Evolutionary conservation across 2,888 invertebrate species (phyloP).

Genomic region (Agonopterix heracliana): DNA sequence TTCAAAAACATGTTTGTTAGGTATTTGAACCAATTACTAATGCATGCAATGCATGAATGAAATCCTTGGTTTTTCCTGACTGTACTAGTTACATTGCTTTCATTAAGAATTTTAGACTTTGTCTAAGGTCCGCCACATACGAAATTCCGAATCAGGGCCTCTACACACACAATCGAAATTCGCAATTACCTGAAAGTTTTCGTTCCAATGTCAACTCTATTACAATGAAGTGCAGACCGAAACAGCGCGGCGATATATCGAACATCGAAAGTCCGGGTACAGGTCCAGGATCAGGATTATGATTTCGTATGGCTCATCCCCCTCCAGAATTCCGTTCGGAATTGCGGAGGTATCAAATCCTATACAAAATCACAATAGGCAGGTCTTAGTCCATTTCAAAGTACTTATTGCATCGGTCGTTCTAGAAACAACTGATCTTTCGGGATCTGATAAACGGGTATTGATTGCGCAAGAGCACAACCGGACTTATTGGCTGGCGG

Average conservation of each 20-base stretch:
- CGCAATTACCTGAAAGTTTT: too few relatives aligned
- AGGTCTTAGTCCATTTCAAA: not conserved
- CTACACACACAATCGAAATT: too few relatives aligned
- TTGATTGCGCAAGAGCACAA: slow-evolving; percentile 62
- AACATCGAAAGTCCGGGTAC: too few relatives aligned
- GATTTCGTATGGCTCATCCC: too few relatives aligned
- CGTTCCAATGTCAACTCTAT: too few relatives aligned
- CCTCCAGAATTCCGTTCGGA: too few relatives aligned
- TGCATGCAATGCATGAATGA: slow-evolving; percentile 46
- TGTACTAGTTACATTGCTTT: not conserved
- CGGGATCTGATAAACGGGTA: slow-evolving; percentile 64
- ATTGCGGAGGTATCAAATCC: not conserved
- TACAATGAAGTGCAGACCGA: too few relatives aligned
- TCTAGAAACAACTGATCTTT: slow-evolving; percentile 57
- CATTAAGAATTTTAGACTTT: not conserved
- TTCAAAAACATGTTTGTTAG: slow-evolving; percentile 32
- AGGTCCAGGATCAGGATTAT: too few relatives aligned
- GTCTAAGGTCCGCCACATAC: too few relatives aligned
- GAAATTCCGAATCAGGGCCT: too few relatives aligned
- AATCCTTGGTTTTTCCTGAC: slow-evolving; percentile 51
- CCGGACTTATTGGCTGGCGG: slow-evolving; percentile 52
- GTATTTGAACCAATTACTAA: slow-evolving; percentile 16
- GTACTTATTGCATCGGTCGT: slow-evolving; percentile 18
- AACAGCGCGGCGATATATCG: too few relatives aligned
- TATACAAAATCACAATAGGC: not conserved